Conservation (phyloP, 2,888 invertebrate genomes). For the Physocephala rufipes region DNA sequence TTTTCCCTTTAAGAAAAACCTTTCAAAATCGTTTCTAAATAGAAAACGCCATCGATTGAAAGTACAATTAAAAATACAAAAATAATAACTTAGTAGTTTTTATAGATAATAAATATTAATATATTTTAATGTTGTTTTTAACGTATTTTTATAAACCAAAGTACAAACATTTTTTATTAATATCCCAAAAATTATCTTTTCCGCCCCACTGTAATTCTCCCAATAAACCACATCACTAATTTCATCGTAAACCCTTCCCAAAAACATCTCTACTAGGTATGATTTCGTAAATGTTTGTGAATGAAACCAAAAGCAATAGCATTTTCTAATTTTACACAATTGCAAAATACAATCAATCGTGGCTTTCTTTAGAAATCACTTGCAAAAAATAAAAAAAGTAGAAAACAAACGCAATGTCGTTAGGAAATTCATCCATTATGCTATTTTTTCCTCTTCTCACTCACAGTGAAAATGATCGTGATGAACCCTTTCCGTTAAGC, state of each 20-base stretch:
- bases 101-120: too few relatives aligned
- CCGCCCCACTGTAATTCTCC: background rate
- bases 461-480: conserved; percentile 20
- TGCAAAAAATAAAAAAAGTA: conserved; percentile 49
- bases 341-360: conserved; percentile 57
- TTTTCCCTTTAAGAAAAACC: too few relatives aligned
- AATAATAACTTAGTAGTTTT: too few relatives aligned
- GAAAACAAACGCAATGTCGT: conserved; percentile 61
- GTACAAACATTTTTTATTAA: too few relatives aligned
- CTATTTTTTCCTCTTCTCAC: background rate
- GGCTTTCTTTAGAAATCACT: conserved; percentile 63
- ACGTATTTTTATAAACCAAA: too few relatives aligned
- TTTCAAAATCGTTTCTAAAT: too few relatives aligned
- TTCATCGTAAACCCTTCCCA: conserved; percentile 2
- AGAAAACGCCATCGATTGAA: too few relatives aligned
- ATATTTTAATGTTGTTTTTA: too few relatives aligned
- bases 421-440: conserved; percentile 47
- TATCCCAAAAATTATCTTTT: too few relatives aligned
- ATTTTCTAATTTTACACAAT: conserved; percentile 60
- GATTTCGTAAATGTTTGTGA: background rate
- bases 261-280: background rate
- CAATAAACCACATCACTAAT: background rate
- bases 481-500: too few relatives aligned
- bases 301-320: conserved; percentile 45
- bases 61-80: too few relatives aligned